These are phyloP conservation scores for Drosophila sordidapex DNA, from an alignment of 2,888 invertebrate species.

Conservation along the genomic window DNA sequence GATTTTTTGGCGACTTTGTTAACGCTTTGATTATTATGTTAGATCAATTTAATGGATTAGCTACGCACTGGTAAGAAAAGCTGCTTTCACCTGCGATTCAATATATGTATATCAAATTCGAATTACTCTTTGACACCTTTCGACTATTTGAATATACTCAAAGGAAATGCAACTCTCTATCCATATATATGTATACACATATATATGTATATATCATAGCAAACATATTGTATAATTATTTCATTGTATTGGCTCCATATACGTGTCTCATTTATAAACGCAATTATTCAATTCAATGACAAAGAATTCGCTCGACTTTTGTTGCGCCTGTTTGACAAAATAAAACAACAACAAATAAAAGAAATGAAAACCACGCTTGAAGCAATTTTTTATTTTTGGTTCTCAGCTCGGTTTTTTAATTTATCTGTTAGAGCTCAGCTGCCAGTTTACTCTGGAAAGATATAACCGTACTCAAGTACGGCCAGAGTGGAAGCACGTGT, in stretches of 20 bases:
- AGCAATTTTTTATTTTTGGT: slow-evolving; percentile 3
- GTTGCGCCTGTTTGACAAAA: background rate
- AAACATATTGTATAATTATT: slow-evolving; percentile 9
- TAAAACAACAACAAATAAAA: background rate
- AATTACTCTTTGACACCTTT: background rate
- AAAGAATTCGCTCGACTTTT: slow-evolving; percentile 3
- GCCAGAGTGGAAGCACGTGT: slow-evolving; percentile 44
- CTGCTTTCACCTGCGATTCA: background rate
- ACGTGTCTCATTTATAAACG: slow-evolving; percentile 1
- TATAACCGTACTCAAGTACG: background rate
- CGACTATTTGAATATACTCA: background rate
- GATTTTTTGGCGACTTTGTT: background rate
- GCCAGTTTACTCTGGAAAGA: background rate
- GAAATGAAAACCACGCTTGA: background rate
- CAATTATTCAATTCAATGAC: slow-evolving; percentile 7
- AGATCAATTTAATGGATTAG: background rate
- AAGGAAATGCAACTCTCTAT: background rate
- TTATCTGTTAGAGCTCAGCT: background rate
- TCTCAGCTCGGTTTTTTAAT: background rate
- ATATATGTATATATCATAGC: background rate
- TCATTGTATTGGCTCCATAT: slow-evolving; percentile 1
- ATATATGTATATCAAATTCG: background rate
- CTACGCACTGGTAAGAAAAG: background rate
- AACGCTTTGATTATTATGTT: slow-evolving; percentile 1
- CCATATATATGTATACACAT: background rate